phyloP scores from a whole-genome alignment of 2,888 invertebrate genomes.

The Mesodorylaimus sp. region DNA sequence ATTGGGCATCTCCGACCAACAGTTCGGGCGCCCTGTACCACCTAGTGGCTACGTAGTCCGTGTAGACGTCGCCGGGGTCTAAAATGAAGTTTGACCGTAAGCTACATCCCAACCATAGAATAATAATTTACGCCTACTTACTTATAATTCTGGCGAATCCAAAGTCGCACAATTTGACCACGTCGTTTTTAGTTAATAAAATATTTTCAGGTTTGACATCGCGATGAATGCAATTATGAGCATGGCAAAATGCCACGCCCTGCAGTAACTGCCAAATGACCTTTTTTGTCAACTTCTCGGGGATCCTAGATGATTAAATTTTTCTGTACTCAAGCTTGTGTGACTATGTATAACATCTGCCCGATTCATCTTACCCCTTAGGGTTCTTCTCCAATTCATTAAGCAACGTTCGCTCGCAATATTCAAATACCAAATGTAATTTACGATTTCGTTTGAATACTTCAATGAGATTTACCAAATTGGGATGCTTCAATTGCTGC shows the following conservation, averaged over 20 bases:
- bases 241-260: conserved; percentile 87
- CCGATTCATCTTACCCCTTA: conserved; percentile 44
- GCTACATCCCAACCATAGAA: too few relatives aligned
- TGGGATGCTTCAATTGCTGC: conserved; percentile 91
- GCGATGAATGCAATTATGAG: conserved; percentile 85
- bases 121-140: conserved; percentile 28
- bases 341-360: too few relatives aligned
- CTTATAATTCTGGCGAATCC: conserved; percentile 87
- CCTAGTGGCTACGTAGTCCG: conserved; percentile 94
- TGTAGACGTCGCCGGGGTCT: conserved; percentile 91
- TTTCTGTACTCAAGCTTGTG: neutral
- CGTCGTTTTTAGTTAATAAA: conserved; percentile 68
- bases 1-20: conserved; percentile 74
- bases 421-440: conserved; percentile 92
- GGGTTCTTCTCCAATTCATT: conserved; percentile 88
- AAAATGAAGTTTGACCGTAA: conserved; percentile 29
- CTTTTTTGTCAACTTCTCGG: conserved; percentile 69
- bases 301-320: conserved; percentile 38
- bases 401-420: conserved; percentile 87
- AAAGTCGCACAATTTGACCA: conserved; percentile 92
- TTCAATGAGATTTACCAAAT: conserved; percentile 86
- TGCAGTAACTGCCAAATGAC: conserved; percentile 86
- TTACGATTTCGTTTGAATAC: conserved; percentile 87
- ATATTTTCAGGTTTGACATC: conserved; percentile 99
- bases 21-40: conserved; percentile 97